These are phyloP conservation scores for Biston stratarius DNA, from an alignment of 2,888 invertebrate genomes.

Conservation along the genomic window DNA sequence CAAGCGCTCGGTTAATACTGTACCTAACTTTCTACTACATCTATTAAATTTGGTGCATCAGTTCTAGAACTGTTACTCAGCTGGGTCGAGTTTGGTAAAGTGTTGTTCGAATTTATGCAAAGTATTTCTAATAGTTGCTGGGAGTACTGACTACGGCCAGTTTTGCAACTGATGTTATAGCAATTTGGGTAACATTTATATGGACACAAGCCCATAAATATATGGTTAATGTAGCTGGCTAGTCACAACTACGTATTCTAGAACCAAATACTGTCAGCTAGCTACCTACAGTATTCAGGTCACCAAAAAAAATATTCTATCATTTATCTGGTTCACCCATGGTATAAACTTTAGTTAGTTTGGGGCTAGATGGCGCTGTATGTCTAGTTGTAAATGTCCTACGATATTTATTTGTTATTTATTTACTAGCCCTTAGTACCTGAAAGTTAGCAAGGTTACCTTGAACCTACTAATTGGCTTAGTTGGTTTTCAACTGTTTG, in stretches of 20 bases:
- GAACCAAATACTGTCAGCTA: background rate
- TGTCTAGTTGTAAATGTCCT: too few species aligned
- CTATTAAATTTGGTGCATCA: conserved; percentile 65
- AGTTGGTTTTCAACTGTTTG: conserved; percentile 27
- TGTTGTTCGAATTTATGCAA: conserved; percentile 32
- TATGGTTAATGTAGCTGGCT: background rate
- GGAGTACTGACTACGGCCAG: conserved; percentile 4
- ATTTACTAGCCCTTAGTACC: conserved; percentile 12
- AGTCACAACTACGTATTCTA: background rate
- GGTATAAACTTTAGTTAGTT: too few species aligned
- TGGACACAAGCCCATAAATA: background rate
- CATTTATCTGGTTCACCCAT: too few species aligned
- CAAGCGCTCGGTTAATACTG: conserved; percentile 62
- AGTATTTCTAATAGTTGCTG: conserved; percentile 20
- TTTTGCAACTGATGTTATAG: conserved; percentile 13
- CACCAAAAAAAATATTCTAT: background rate
- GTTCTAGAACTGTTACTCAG: conserved; percentile 50
- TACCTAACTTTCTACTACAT: conserved; percentile 65
- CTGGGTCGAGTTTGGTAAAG: conserved; percentile 35
- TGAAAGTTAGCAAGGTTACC: conserved; percentile 24
- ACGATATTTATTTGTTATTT: too few species aligned
- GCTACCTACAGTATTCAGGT: conserved; percentile 18
- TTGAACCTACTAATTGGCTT: conserved; percentile 32
- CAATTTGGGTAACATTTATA: conserved; percentile 4
- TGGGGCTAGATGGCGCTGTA: too few species aligned